These are phyloP conservation scores for Sialis fuliginosa DNA, from an alignment of 2,888 invertebrate species.

Conservation along the genomic window DNA sequence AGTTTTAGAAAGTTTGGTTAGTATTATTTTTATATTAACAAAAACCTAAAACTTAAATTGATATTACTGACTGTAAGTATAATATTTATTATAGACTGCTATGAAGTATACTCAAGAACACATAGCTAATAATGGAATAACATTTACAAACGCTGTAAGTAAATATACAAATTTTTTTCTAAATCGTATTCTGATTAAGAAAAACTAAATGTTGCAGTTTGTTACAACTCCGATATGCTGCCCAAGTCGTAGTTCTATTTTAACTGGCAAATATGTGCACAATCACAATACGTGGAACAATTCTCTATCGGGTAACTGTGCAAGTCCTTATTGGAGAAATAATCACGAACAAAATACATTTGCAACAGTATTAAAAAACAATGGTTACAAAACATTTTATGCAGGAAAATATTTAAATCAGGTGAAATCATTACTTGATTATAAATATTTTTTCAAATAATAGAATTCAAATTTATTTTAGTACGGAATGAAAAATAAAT, in stretches of 20 bases:
- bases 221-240: conserved; percentile 77
- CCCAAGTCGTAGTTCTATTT: conserved; percentile 71
- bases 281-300: conserved; percentile 68
- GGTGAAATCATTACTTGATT: conserved; percentile 26
- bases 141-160: conserved; percentile 59
- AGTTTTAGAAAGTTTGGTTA: conserved; percentile 59
- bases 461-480: conserved; percentile 16
- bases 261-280: conserved; percentile 72
- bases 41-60: not conserved
- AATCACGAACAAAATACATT: conserved; percentile 46
- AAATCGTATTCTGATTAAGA: not conserved
- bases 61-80: conserved; percentile 9
- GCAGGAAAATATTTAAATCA: conserved; percentile 89
- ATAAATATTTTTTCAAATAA: conserved; percentile 4
- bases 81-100: conserved; percentile 36
- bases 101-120: conserved; percentile 43
- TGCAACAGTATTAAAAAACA: conserved; percentile 42
- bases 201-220: conserved; percentile 37
- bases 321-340: conserved; percentile 45
- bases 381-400: conserved; percentile 68
- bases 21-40: conserved; percentile 14
- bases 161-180: not conserved
- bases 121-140: conserved; percentile 44
- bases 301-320: conserved; percentile 60
- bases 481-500: conserved; percentile 39